These are phyloP conservation scores for Lampropteryx suffumata DNA, from an alignment of 2,888 invertebrate genomes.

Conservation along the genomic window DNA sequence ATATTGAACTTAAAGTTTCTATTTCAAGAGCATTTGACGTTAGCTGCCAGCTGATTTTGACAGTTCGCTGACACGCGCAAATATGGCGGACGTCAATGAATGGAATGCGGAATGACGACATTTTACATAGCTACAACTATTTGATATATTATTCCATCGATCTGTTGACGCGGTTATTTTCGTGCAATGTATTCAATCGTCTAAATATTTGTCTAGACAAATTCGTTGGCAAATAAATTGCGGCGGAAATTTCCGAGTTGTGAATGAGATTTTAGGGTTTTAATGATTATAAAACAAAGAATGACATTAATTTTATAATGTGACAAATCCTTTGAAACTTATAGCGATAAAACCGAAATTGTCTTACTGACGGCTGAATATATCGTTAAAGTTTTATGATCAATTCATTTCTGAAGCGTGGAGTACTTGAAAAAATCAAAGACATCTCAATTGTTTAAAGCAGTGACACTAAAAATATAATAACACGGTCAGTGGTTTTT, in stretches of 20 bases:
- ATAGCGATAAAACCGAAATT: conserved; percentile 17
- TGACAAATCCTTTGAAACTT: conserved; percentile 21
- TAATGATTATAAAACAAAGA: conserved; percentile 14
- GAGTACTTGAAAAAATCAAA: conserved; percentile 3
- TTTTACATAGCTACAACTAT: conserved; percentile 11
- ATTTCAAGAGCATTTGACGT: conserved; percentile 46
- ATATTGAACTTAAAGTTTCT: conserved; percentile 36
- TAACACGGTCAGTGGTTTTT: too few relatives aligned
- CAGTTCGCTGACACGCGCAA: conserved; percentile 38
- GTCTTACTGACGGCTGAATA: conserved; percentile 18
- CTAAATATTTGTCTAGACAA: conserved; percentile 21
- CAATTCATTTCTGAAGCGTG: conserved; percentile 11
- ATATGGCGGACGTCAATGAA: conserved; percentile 27
- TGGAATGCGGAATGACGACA: conserved; percentile 27
- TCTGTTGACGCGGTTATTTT: conserved; percentile 12
- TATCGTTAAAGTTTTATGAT: conserved; percentile 8
- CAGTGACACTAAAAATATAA: too few relatives aligned
- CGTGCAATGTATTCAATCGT: conserved; percentile 10
- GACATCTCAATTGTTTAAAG: background rate
- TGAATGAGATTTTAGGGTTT: conserved; percentile 11
- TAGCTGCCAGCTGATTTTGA: conserved; percentile 50
- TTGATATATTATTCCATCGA: conserved; percentile 19
- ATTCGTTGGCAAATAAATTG: conserved; percentile 6
- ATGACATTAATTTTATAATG: conserved; percentile 14
- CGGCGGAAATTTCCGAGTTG: conserved; percentile 10